These are phyloP conservation scores for Contarinia nasturtii DNA, from an alignment of 1,140 invertebrate genomes.

Conservation along the genomic window DNA sequence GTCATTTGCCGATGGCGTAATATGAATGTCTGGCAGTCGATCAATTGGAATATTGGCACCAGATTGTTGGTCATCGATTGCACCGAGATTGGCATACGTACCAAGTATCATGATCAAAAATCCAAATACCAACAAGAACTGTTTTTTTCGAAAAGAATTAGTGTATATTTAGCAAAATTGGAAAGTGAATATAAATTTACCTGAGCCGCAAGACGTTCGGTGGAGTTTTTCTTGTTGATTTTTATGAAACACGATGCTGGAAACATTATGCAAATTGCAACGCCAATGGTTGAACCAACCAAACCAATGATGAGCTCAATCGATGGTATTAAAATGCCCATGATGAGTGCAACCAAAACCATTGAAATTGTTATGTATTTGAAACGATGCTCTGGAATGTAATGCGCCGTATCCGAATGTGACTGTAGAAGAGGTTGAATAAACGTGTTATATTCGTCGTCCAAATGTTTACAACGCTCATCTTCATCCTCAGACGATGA, in stretches of 20 bases:
- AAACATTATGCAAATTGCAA: slow-evolving; percentile 83
- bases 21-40: slow-evolving; percentile 10
- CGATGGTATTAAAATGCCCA: slow-evolving; percentile 62
- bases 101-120: slow-evolving; percentile 65
- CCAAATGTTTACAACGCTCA: neutral
- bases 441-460: neutral
- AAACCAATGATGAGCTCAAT: slow-evolving; percentile 86
- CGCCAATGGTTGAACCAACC: slow-evolving; percentile 85
- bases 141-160: slow-evolving; percentile 14
- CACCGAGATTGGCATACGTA: slow-evolving; percentile 68
- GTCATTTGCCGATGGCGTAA: slow-evolving; percentile 9
- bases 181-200: slow-evolving; percentile 18
- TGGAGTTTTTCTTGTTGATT: slow-evolving; percentile 50
- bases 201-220: slow-evolving; percentile 49
- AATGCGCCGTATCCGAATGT: slow-evolving; percentile 18
- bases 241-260: slow-evolving; percentile 61
- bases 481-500: neutral
- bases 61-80: slow-evolving; percentile 38
- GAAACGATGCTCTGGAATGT: slow-evolving; percentile 62
- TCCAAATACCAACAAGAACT: slow-evolving; percentile 56
- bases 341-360: slow-evolving; percentile 48
- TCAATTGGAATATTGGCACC: slow-evolving; percentile 16
- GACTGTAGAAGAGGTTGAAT: slow-evolving; percentile 14
- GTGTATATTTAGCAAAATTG: slow-evolving; percentile 3
- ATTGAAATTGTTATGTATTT: slow-evolving; percentile 60